Evolutionary conservation across 2,113 vertebrate species (phyloP).

Genomic region (Rhinogobius similis): DNA sequence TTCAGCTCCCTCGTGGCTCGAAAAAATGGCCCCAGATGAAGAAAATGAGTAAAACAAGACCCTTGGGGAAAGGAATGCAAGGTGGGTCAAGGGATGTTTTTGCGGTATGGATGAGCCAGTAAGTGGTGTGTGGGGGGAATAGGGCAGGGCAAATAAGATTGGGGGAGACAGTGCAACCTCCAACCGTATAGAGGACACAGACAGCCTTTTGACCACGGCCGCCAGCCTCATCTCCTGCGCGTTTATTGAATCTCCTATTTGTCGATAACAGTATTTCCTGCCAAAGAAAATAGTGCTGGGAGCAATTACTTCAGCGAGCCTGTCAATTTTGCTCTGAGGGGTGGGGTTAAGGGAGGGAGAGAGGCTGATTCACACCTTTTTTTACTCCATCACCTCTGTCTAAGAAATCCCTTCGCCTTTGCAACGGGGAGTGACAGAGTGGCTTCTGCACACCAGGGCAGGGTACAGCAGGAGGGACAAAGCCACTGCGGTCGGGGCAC

Average conservation of each 20-base stretch:
- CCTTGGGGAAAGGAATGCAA: constrained; percentile 5
- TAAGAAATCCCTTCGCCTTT: constrained; percentile 29
- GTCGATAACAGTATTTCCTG: constrained; percentile 80
- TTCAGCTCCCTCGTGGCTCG: constrained; percentile 35
- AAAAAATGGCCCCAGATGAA: constrained; percentile 41
- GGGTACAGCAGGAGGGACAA: constrained; percentile 49
- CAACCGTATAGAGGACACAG: constrained; percentile 50
- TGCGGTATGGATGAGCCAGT: constrained; percentile 7
- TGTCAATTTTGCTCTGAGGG: constrained; percentile 75
- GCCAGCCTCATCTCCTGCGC: constrained; percentile 72
- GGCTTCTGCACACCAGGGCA: constrained; percentile 47
- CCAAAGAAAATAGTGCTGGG: constrained; percentile 77
- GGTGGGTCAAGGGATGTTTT: constrained; percentile 6
- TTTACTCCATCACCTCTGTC: constrained; percentile 46
- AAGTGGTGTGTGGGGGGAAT: constrained; percentile 28
- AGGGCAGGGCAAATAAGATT: constrained; percentile 37
- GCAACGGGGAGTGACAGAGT: constrained; percentile 54
- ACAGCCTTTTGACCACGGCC: constrained; percentile 66
- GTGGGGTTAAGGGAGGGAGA: constrained; percentile 59
- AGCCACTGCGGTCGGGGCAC: constrained; percentile 53
- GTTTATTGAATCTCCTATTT: constrained; percentile 76
- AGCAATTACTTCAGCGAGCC: constrained; percentile 74
- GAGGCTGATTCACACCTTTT: constrained; percentile 49
- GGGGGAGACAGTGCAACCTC: constrained; percentile 37
- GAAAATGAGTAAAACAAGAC: constrained; percentile 44